Base-by-base conservation (phyloP, 1,140 invertebrate genomes). In the Steinernema khuongi region DNA sequence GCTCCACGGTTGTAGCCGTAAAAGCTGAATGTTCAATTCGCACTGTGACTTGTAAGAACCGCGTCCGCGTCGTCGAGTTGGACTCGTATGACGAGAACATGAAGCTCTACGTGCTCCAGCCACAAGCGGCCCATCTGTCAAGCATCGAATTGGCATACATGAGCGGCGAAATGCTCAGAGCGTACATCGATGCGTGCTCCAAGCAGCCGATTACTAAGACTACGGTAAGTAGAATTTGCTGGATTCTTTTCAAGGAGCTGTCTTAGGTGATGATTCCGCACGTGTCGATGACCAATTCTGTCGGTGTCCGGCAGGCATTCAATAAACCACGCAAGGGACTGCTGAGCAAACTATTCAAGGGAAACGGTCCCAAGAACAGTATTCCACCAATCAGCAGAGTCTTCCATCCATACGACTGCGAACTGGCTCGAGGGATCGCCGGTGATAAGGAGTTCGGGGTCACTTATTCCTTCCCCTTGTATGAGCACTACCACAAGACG, bases 81-180 rank as follows among this genome's bases (percentile, higher is more conserved):
- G 11, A 60, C 4, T 60, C 50, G 11, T 22, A 17, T 22, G 50
- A 60, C 50, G 7, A 7, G 7, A 22, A 7, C 19, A 22, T 60
- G 50, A 60, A 60, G 50, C 50, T 60, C 50, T 60, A 60, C 50
- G 50, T 60, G 14, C 4, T 60, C 50, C 50, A 60, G 50, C 50
- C 50, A 4, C 50, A n/a, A 14, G 4, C 14, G 2, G 26, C 50
- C 11, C 7, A 11, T 26, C 50, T 60, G 11, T 60, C 50, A 22
- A 26, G 22, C 4, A 60, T 26, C 11, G 50, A 60, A 22, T 22
- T 60, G 11, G 4, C 22, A 2, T 14, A 14, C 2, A 17, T 60
- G 50, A 22, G 26, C 50, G 50, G 50, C 7, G 19, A 60, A 14
- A 22, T 22, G 50, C 50, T 60, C 50, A 14, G 50, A 14, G 11